Percentiles rank a stretch among this genome's conserved stretches.
These are phyloP conservation scores for Calliphora vomitoria DNA, from an alignment of 2,888 invertebrate species.

Conservation along the genomic window DNA sequence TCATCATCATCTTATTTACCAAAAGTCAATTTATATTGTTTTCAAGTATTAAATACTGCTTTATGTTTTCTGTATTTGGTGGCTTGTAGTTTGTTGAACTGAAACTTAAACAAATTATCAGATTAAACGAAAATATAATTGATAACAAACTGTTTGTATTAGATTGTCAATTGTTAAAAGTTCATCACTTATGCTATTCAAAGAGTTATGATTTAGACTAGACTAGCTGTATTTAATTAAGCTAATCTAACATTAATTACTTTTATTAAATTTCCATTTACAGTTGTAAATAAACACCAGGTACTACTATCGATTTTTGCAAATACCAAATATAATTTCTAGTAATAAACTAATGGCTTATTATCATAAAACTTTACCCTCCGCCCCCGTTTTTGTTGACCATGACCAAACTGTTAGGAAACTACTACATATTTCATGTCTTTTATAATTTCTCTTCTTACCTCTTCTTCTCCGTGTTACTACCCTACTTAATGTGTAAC, in stretches of 20 bases:
- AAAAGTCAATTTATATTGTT: constrained; percentile 29
- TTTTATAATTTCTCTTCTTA: background rate
- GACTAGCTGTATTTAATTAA: background rate
- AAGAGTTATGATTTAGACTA: no score
- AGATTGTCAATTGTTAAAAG: no score
- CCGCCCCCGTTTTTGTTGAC: constrained; percentile 18
- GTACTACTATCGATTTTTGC: background rate
- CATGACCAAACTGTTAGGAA: constrained; percentile 35
- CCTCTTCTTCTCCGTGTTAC: background rate
- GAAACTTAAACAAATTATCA: background rate
- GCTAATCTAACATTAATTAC: background rate
- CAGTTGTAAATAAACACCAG: background rate
- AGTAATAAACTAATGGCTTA: constrained; percentile 21
- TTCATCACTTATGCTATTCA: no score
- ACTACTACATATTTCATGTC: background rate
- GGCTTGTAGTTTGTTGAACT: constrained; percentile 38
- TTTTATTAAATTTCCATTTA: background rate
- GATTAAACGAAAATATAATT: no score
- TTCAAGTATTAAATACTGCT: constrained; percentile 11
- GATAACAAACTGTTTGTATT: no score
- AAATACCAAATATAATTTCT: constrained; percentile 18
- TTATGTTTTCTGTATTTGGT: background rate
- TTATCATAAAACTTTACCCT: constrained; percentile 13
- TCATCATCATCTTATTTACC: constrained; percentile 21
- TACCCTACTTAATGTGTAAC: background rate